Evolutionary conservation across 1,140 invertebrate species (phyloP), one percentile per base, ranked within the genome.

Genomic region (Brachionus koreanus): DNA sequence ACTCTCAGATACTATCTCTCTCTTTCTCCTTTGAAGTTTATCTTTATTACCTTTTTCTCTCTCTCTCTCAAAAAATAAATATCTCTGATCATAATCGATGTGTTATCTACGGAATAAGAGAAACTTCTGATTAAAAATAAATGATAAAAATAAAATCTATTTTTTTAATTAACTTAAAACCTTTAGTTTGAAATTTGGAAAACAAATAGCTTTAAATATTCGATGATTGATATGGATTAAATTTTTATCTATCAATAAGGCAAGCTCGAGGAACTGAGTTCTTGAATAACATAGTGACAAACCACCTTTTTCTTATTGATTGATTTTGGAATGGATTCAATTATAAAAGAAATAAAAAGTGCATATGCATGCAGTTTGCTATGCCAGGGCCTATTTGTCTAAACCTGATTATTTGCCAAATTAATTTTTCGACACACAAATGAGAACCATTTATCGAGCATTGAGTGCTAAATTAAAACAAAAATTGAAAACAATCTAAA

Each of bases 251-350:
- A 74, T 74, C 69, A 74, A 49, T 74, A 74, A 29, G 43, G 0
- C 63, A 25, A 65, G 63, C 33, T 69, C 35, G 16, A 69, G 35
- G 35, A 37, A 3, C 33, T 7, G 43, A 43, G 39, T 35, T 74
- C 69, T 74, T 74, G n/a, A 69, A 69, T 69, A 69, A 69, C 65
- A 19, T 39, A 69, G 65, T 69, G 65, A 69, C 65, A 69, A 69
- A 69, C 29, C 65, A 37, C 49, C 49, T 57, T 57, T 10, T 57
- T 37, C n/a, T 37, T 69, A 69, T 16, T 69, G 65, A 69, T 69
- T 69, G 65, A 69, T 37, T 37, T 69, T 19, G 35, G 33, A 33
- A 65, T 57, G 49, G 49, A 42, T 69, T 69, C 39, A 39, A 39
- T 39, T 39, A 29, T 29, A 29, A 29, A 69, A 69, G 1, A 19